These are phyloP conservation scores for Geotrypetes seraphini DNA, from an alignment of 2,797 vertebrate species.

Conservation along the genomic window DNA sequence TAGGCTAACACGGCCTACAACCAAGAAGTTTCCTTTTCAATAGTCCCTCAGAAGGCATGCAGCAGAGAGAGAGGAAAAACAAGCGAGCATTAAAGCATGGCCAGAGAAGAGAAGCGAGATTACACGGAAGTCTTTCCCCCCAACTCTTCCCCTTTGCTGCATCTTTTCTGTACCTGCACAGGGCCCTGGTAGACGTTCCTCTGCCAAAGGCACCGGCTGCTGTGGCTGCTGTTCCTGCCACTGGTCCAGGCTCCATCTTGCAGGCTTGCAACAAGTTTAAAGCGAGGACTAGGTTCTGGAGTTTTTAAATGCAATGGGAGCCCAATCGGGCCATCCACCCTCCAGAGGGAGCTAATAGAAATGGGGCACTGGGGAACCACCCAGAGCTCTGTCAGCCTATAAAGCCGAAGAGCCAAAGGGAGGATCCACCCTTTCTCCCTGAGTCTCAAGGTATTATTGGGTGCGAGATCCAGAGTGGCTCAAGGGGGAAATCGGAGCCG, in stretches of 20 bases:
- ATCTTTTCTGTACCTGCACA: slow-evolving; percentile 67
- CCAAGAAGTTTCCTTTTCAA: too few relatives aligned
- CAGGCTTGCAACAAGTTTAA: neutral
- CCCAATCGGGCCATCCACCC: neutral
- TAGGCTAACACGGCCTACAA: rapidly evolving
- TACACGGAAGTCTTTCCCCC: too few relatives aligned
- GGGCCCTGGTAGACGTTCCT: neutral
- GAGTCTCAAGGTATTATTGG: too few relatives aligned
- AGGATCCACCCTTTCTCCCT: too few relatives aligned
- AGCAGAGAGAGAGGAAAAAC: too few relatives aligned
- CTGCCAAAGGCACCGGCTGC: neutral
- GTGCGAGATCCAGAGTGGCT: too few relatives aligned
- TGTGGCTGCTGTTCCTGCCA: neutral
- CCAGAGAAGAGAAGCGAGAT: too few relatives aligned
- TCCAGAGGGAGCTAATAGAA: neutral
- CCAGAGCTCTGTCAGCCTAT: neutral
- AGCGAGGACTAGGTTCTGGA: rapidly evolving
- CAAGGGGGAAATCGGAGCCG: too few relatives aligned
- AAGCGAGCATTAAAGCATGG: too few relatives aligned
- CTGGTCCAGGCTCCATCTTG: slow-evolving; percentile 17
- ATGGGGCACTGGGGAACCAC: neutral
- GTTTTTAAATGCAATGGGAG: slow-evolving; percentile 6
- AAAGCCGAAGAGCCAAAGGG: too few relatives aligned
- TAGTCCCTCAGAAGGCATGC: too few relatives aligned
- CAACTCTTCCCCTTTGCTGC: rapidly evolving